A percentile compares a stretch with the other conserved stretches of the same genome.
phyloP scores from a whole-genome alignment of 2,888 invertebrate genomes.

The Stramonita haemastoma region DNA sequence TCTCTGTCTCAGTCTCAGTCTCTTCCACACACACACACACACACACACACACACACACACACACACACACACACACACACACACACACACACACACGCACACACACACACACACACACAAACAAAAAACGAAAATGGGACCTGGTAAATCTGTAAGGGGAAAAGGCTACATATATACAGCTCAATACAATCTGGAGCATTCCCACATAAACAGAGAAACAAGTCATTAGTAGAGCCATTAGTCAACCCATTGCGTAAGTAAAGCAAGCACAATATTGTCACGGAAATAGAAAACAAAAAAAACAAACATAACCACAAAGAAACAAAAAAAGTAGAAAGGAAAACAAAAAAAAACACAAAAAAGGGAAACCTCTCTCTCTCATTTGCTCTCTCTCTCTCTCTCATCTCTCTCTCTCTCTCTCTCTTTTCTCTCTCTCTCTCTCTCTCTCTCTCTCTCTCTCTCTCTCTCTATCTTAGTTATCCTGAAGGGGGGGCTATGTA shows the following conservation, averaged over 20 bases:
- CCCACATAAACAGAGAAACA: background rate
- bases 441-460: background rate
- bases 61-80: background rate
- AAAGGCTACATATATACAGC: background rate
- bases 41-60: background rate
- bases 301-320: background rate
- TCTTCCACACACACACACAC: background rate
- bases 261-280: too few relatives aligned
- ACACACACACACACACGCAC: background rate
- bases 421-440: background rate
- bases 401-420: too few relatives aligned
- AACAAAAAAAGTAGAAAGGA: background rate
- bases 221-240: background rate
- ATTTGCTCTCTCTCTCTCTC: too few relatives aligned
- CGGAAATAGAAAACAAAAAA: background rate
- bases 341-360: too few relatives aligned
- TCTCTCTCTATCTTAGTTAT: background rate
- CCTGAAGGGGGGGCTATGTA: too few relatives aligned
- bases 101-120: background rate
- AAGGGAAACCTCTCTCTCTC: too few relatives aligned
- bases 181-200: background rate
- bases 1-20: too few relatives aligned
- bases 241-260: too few relatives aligned
- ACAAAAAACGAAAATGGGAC: background rate
- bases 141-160: background rate